A percentile compares a stretch with the other conserved stretches of the same genome.
These are phyloP conservation scores for Pampus argenteus DNA, from an alignment of 2,797 vertebrate species.

Conservation along the genomic window DNA sequence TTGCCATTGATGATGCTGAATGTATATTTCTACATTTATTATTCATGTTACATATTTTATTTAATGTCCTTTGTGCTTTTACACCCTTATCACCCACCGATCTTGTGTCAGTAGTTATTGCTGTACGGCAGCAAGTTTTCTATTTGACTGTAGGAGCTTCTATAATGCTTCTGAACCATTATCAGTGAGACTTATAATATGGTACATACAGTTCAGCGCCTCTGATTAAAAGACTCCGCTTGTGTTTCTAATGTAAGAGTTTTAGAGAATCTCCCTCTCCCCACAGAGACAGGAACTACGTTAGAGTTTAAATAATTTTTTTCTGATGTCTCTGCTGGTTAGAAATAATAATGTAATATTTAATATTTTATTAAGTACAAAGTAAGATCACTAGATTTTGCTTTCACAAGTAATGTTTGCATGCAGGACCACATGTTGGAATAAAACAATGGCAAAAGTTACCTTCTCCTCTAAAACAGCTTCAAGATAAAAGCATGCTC, in stretches of 20 bases:
- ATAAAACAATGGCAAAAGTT: neutral
- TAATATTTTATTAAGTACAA: constrained; percentile 35
- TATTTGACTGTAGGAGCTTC: neutral
- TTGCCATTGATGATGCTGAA: constrained; percentile 10
- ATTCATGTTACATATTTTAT: constrained; percentile 16
- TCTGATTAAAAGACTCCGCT: neutral
- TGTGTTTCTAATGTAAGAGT: neutral
- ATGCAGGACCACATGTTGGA: neutral
- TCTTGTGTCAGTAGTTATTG: constrained; percentile 1
- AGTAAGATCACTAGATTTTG: constrained; percentile 6
- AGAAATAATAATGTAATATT: neutral
- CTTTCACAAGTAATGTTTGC: neutral
- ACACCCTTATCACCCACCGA: neutral
- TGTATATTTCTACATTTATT: constrained; percentile 7
- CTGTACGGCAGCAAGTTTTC: neutral
- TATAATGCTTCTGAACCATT: neutral
- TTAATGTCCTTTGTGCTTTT: constrained; percentile 8
- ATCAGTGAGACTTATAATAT: constrained; percentile 2
- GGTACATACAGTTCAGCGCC: neutral
- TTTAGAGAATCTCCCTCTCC: neutral
- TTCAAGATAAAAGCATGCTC: constrained; percentile 23
- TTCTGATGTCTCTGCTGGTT: constrained; percentile 13
- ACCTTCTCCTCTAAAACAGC: constrained; percentile 12
- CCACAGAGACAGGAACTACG: constrained; percentile 12
- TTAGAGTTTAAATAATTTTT: too few species aligned